These are phyloP conservation scores for Halictus quadricinctus DNA, from an alignment of 2,888 invertebrate species.

Conservation along the genomic window DNA sequence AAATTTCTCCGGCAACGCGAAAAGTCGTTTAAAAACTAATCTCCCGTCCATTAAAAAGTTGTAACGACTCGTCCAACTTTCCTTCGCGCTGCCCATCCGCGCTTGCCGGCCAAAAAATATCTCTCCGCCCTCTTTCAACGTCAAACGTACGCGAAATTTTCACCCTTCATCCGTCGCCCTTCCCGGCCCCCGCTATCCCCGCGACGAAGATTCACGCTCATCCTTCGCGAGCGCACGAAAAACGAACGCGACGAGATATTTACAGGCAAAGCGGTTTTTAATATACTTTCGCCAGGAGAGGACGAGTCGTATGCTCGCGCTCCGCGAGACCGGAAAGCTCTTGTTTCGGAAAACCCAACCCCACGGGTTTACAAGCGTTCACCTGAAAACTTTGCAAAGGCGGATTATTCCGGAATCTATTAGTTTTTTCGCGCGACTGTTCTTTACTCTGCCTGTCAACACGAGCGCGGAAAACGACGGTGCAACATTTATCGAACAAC, in stretches of 20 bases:
- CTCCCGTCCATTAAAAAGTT: conserved; percentile 58
- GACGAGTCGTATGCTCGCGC: not conserved
- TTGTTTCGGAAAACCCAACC: not conserved
- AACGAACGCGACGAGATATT: conserved; percentile 17
- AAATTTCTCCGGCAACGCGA: conserved; percentile 45
- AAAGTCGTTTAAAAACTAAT: conserved; percentile 61
- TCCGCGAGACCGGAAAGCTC: not conserved
- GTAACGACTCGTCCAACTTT: conserved; percentile 58
- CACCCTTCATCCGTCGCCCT: conserved; percentile 16
- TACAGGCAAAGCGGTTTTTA: conserved; percentile 33
- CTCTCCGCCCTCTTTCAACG: conserved; percentile 12
- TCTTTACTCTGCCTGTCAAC: not conserved
- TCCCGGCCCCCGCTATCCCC: not conserved
- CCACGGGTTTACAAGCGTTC: not conserved
- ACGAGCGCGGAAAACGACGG: not conserved
- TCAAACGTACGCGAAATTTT: conserved; percentile 51
- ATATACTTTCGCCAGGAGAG: conserved; percentile 12
- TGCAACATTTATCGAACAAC: not conserved
- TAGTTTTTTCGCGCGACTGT: not conserved
- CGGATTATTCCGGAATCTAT: not conserved
- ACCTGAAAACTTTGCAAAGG: not conserved
- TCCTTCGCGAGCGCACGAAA: conserved; percentile 7
- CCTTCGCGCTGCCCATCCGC: conserved; percentile 9
- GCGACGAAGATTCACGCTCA: not conserved
- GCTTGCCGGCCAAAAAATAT: conserved; percentile 38